Percentiles rank a stretch among this genome's conserved stretches.
phyloP scores from a whole-genome alignment of 2,888 invertebrate species.

The Drosophila monieri region DNA sequence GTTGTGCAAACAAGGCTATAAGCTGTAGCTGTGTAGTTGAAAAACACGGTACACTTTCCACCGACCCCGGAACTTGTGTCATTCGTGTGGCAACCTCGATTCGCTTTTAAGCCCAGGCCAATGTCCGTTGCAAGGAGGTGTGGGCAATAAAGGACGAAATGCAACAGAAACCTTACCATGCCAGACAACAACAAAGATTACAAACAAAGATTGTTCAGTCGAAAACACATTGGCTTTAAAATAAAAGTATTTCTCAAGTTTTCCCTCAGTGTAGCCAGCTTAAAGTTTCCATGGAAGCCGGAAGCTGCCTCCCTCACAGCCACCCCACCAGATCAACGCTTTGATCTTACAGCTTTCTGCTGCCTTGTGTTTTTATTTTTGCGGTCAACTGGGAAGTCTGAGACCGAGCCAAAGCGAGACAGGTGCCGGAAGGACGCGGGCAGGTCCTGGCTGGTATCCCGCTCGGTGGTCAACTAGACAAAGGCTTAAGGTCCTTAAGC shows the following conservation, averaged over 20 bases:
- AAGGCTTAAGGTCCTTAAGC: slow-evolving; percentile 45
- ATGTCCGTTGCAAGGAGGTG: slow-evolving; percentile 24
- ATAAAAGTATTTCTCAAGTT: background rate
- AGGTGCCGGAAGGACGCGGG: background rate
- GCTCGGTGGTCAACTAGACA: slow-evolving; percentile 40
- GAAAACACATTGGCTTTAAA: background rate
- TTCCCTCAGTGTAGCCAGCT: slow-evolving; percentile 12
- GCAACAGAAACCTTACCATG: slow-evolving; percentile 15
- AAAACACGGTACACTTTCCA: slow-evolving; percentile 2
- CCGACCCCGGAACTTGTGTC: slow-evolving; percentile 15
- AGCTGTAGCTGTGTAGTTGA: slow-evolving; percentile 4
- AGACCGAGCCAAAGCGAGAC: background rate
- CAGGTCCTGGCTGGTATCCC: slow-evolving; percentile 8
- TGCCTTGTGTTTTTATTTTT: slow-evolving; percentile 30
- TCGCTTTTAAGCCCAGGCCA: slow-evolving; percentile 25
- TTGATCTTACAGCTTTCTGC: slow-evolving; percentile 39
- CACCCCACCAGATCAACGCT: slow-evolving; percentile 36
- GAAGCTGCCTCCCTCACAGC: slow-evolving; percentile 14
- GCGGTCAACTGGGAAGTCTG: slow-evolving; percentile 35
- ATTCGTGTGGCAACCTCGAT: slow-evolving; percentile 36
- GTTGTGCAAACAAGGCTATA: slow-evolving; percentile 41
- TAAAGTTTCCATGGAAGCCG: slow-evolving; percentile 35
- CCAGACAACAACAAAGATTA: too few species aligned
- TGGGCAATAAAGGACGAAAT: slow-evolving; percentile 16
- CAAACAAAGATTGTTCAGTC: background rate